Conservation (phyloP, 2,797 vertebrate species). For the Coregonus sp. region DNA sequence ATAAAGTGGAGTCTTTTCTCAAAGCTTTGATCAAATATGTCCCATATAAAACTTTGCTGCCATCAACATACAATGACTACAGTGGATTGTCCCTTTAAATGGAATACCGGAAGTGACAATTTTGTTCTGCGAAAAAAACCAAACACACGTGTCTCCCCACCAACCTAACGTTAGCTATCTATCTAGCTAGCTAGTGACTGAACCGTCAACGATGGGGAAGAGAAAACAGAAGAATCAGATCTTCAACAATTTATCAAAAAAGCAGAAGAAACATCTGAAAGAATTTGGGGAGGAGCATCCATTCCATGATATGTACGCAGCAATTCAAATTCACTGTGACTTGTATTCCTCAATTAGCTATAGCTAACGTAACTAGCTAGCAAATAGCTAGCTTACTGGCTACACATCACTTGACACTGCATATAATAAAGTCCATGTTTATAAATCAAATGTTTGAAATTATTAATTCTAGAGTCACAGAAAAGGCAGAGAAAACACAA, state of each 20-base stretch:
- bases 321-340: not conserved
- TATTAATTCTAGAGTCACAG: not conserved
- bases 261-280: constrained; percentile 89
- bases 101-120: not conserved
- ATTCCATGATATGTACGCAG: constrained; percentile 83
- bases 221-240: constrained; percentile 68
- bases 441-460: not conserved
- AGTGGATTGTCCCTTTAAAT: too few species aligned
- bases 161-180: not conserved
- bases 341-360: not conserved
- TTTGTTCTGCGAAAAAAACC: not conserved
- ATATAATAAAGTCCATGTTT: not conserved
- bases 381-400: not conserved
- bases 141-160: not conserved
- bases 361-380: not conserved
- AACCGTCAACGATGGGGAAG: constrained; percentile 83
- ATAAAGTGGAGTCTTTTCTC: too few species aligned
- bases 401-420: not conserved
- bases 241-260: constrained; percentile 81
- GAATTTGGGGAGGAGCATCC: constrained; percentile 96
- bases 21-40: too few species aligned
- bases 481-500: not conserved
- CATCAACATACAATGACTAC: too few species aligned
- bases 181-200: not conserved
- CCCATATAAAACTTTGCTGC: too few species aligned